Base-by-base conservation (phyloP, 2,888 invertebrate genomes). In the Phortica okadai region DNA sequence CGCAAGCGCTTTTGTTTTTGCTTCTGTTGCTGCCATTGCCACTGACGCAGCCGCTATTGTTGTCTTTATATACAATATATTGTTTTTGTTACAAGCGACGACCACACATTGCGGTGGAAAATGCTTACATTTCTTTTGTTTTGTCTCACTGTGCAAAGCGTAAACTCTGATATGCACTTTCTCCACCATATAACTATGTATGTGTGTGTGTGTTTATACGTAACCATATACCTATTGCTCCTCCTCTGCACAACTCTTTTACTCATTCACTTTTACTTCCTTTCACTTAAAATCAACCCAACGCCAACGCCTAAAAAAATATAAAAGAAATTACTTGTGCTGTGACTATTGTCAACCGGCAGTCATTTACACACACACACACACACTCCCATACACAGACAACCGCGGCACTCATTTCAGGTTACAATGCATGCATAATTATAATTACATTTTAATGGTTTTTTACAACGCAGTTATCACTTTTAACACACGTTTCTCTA, bases 371-470 rank as follows among this genome's bases (percentile, higher is more conserved):
- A 66, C 21, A 21, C n/a, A 56, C 16, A 66, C 1, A 67, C 21
- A 8, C 44, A 76, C 16, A 25, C 69, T 44, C 50, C 73, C n/a
- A 25, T 44, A 69, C 7, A 77, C 16, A 74, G 16, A 72, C 41
- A 45, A 11, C 45, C 8, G 42, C 25, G 25, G 67, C 67, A 54
- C 66, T 6, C 59, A 62, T 33, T 33, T 56, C 56, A 6, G 16
- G 56, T 5, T 77, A 81, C 80, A 82, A 82, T 81, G 73, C 74
- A 45, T 59, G 64, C 79, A 74, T 81, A 82, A 81, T 82, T 82
- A 81, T 82, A 82, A 82, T 80, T 80, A 81, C 80, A 79, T 80
- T 82, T 82, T 79, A 82, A 81, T 81, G 80, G 80, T 77, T 82
- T 79, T 62, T 77, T 76, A 78, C 77, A 78, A 4, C 54, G 79